phyloP scores from a whole-genome alignment of 2,888 invertebrate species.

The Tachina fera region DNA sequence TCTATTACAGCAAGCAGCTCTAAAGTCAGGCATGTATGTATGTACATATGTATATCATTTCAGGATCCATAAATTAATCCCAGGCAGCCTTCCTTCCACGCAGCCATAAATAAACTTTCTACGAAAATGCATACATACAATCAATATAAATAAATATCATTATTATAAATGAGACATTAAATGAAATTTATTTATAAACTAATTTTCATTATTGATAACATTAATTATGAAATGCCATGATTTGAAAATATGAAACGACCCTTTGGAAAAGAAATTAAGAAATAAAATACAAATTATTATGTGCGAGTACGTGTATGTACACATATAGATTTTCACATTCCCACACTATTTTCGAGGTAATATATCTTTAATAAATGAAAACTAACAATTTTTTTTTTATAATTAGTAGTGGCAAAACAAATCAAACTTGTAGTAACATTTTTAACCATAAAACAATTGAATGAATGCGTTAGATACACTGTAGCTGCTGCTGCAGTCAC shows the following conservation, averaged over 20 bases:
- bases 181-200: constrained; percentile 66
- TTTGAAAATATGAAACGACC: constrained; percentile 35
- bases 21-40: not conserved
- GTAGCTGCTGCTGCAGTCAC: not conserved
- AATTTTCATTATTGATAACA: constrained; percentile 63
- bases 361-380: constrained; percentile 52
- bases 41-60: not conserved
- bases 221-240: constrained; percentile 50
- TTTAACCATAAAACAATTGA: constrained; percentile 60
- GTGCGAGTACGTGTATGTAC: not conserved
- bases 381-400: constrained; percentile 61
- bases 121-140: not conserved
- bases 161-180: constrained; percentile 62
- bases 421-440: constrained; percentile 66
- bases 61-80: constrained; percentile 25
- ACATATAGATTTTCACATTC: constrained; percentile 52
- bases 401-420: constrained; percentile 71
- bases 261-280: not conserved
- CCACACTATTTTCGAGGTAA: constrained; percentile 66
- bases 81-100: not conserved
- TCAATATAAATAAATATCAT: not conserved
- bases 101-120: constrained; percentile 36
- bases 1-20: not conserved
- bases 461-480: constrained; percentile 18
- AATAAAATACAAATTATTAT: not conserved